phyloP scores from a whole-genome alignment of 1,140 invertebrate genomes.

The Penaeus vannamei region DNA sequence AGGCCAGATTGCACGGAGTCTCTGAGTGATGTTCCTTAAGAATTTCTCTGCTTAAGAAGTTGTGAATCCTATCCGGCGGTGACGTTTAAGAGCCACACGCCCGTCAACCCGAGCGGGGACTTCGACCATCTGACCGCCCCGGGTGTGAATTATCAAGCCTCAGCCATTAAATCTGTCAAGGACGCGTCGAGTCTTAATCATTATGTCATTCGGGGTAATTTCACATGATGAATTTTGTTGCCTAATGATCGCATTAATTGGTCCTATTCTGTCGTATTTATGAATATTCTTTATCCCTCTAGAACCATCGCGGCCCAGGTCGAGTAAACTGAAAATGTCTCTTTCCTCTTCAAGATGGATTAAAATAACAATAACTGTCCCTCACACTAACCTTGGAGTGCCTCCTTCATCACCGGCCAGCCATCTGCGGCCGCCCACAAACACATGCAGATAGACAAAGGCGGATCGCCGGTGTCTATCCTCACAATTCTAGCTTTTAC shows the following conservation, averaged over 20 bases:
- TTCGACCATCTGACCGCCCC: conserved; percentile 17
- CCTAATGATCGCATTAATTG: not conserved
- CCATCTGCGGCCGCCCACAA: too few relatives aligned
- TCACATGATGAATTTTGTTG: conserved; percentile 36
- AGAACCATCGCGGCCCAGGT: too few relatives aligned
- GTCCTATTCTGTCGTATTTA: too few relatives aligned
- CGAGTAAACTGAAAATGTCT: too few relatives aligned
- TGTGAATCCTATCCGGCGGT: conserved; percentile 6
- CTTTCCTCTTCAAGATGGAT: too few relatives aligned
- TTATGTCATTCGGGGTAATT: conserved; percentile 50
- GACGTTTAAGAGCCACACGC: not conserved
- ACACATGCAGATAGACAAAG: too few relatives aligned
- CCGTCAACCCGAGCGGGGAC: not conserved
- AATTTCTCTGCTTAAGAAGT: not conserved
- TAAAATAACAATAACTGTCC: too few relatives aligned
- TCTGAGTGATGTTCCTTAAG: conserved; percentile 30
- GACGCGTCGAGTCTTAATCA: conserved; percentile 39
- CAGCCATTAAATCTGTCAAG: conserved; percentile 38
- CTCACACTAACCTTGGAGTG: too few relatives aligned
- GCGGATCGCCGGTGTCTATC: too few relatives aligned
- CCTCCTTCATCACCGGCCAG: too few relatives aligned
- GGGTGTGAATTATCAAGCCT: conserved; percentile 21
- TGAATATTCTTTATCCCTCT: too few relatives aligned
- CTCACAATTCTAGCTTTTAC: too few relatives aligned
- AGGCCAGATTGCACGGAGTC: conserved; percentile 24